These are phyloP conservation scores for Drosophila baimaii DNA, from an alignment of 1,140 invertebrate species.

Conservation along the genomic window DNA sequence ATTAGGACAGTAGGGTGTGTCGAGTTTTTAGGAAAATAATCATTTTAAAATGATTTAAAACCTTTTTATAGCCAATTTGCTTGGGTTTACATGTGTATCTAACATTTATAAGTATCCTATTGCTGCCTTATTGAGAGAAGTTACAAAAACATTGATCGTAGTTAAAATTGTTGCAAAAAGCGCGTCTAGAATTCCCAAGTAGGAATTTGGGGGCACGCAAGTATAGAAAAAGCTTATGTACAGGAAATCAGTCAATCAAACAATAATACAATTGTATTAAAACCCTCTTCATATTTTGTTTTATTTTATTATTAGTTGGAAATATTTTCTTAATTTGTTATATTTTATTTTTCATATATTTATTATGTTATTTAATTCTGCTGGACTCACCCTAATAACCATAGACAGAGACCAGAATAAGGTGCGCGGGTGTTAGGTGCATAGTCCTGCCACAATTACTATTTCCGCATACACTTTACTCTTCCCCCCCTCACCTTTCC, in stretches of 20 bases:
- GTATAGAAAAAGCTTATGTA: too few relatives aligned
- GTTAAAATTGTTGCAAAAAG: not conserved
- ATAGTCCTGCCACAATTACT: conserved; percentile 18
- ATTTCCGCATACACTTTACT: not conserved
- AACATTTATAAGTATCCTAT: too few relatives aligned
- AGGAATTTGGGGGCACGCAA: not conserved
- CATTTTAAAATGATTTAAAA: not conserved
- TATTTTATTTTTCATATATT: not conserved
- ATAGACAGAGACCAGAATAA: not conserved
- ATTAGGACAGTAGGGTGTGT: conserved; percentile 15
- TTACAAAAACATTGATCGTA: too few relatives aligned
- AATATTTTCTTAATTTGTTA: not conserved
- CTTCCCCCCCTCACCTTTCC: not conserved
- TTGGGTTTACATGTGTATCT: not conserved
- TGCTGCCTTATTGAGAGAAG: too few relatives aligned
- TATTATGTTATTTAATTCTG: not conserved
- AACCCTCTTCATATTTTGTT: fast-evolving
- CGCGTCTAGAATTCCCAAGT: not conserved
- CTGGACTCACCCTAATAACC: not conserved
- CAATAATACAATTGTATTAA: not conserved
- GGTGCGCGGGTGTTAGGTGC: not conserved
- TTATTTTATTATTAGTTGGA: too few relatives aligned
- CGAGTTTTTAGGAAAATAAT: too few relatives aligned
- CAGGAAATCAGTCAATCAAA: not conserved
- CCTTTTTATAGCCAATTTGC: not conserved